phyloP scores from a whole-genome alignment of 2,113 vertebrate genomes.

The Ginglymostoma cirratum region DNA sequence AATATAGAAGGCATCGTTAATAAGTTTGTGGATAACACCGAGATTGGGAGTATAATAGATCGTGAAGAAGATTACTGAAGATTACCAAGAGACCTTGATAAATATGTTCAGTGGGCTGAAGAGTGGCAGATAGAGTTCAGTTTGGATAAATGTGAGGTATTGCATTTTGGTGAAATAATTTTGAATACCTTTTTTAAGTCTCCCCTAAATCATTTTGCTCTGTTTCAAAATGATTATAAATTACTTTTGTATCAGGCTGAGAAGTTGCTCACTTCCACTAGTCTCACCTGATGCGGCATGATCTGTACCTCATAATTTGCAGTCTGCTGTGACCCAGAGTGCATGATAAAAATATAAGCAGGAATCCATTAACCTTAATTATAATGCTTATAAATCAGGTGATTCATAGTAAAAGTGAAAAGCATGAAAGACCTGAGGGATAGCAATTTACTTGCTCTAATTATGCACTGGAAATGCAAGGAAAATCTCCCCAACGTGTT shows the following conservation, averaged over 20 bases:
- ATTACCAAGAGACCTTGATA: too few species aligned
- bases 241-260: neutral
- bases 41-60: too few species aligned
- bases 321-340: neutral
- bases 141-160: too few species aligned
- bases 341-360: neutral
- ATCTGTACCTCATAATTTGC: neutral
- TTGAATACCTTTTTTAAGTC: neutral
- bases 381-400: too few species aligned
- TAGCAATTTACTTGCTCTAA: too few species aligned
- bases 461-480: too few species aligned
- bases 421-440: neutral
- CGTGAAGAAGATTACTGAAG: too few species aligned
- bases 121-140: too few species aligned
- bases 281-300: neutral
- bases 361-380: neutral
- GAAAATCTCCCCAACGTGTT: too few species aligned
- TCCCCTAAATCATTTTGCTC: neutral
- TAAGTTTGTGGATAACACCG: too few species aligned
- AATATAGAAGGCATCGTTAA: too few species aligned
- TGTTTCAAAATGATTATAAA: neutral
- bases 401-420: neutral
- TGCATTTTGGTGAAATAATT: neutral
- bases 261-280: neutral
- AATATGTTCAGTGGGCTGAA: too few species aligned